phyloP scores from a whole-genome alignment of 2,113 vertebrate genomes.

The Trinectes maculatus region DNA sequence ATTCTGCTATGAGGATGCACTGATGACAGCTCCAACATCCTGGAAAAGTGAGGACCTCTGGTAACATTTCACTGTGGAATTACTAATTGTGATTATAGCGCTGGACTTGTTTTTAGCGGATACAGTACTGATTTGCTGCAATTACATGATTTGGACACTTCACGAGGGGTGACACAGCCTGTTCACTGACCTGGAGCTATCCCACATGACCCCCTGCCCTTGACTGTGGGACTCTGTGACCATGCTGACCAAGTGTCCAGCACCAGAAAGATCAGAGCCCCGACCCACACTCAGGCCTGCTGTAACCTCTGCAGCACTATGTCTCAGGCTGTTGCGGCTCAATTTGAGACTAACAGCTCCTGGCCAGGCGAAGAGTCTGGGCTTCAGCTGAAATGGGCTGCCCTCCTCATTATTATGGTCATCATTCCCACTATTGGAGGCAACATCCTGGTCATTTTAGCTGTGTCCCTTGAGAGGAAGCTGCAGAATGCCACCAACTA shows the following conservation, averaged over 20 bases:
- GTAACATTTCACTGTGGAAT: conserved; percentile 50
- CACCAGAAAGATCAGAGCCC: conserved; percentile 78
- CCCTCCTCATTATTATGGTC: conserved; percentile 89
- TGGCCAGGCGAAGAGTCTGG: conserved; percentile 55
- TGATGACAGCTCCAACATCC: conserved; percentile 12
- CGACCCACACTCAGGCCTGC: conserved; percentile 52
- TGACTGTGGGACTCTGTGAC: conserved; percentile 79
- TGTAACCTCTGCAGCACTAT: conserved; percentile 65
- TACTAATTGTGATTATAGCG: conserved; percentile 41
- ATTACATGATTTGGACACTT: neutral
- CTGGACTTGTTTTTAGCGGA: conserved; percentile 2
- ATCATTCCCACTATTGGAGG: conserved; percentile 97
- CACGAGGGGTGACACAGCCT: conserved; percentile 35
- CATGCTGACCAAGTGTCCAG: conserved; percentile 87
- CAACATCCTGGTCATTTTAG: conserved; percentile 96
- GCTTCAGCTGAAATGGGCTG: conserved; percentile 85
- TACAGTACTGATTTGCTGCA: neutral
- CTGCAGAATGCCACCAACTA: conserved; percentile 98
- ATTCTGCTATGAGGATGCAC: conserved; percentile 26
- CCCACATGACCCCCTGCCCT: conserved; percentile 36
- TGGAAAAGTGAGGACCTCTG: conserved; percentile 37
- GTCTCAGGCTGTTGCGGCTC: conserved; percentile 67
- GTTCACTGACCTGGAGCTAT: conserved; percentile 44
- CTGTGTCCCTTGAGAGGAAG: conserved; percentile 94
- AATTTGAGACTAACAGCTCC: conserved; percentile 52